These are phyloP conservation scores for Nannoperca australis DNA, from an alignment of 2,797 vertebrate genomes.

Conservation along the genomic window DNA sequence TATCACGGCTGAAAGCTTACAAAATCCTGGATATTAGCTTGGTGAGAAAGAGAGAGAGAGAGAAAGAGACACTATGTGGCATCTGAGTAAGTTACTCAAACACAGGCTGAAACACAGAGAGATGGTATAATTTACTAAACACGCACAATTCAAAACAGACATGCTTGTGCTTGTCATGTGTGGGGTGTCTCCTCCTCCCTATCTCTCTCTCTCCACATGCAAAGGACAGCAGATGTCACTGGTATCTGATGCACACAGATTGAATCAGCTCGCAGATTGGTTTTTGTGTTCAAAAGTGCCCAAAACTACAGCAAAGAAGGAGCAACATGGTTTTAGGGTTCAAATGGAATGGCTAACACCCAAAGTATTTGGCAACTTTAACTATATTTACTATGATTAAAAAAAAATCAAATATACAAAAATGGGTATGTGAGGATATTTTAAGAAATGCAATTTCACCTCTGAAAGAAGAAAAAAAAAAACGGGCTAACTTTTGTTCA, in stretches of 20 bases:
- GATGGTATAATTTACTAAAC: slow-evolving; percentile 48
- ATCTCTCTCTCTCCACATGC: neutral
- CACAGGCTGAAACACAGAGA: slow-evolving; percentile 24
- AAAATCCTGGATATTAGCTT: slow-evolving; percentile 45
- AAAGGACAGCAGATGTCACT: slow-evolving; percentile 15
- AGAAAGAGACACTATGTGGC: slow-evolving; percentile 3
- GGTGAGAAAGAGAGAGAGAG: slow-evolving; percentile 6
- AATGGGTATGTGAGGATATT: neutral
- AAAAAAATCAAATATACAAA: no score
- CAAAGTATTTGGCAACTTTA: neutral
- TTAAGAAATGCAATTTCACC: neutral
- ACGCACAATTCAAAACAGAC: slow-evolving; percentile 63
- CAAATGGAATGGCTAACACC: neutral
- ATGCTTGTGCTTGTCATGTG: slow-evolving; percentile 56
- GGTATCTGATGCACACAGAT: slow-evolving; percentile 17
- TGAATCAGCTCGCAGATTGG: neutral
- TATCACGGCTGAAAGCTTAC: slow-evolving; percentile 56
- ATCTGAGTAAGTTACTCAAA: slow-evolving; percentile 45
- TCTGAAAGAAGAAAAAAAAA: neutral
- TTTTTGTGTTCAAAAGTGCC: neutral
- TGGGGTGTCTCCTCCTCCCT: slow-evolving; percentile 28
- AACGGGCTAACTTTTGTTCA: no score
- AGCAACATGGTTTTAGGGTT: neutral
- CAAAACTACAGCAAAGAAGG: neutral
- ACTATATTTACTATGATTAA: neutral